Evolutionary conservation across 2,113 vertebrate genomes (phyloP), one percentile per base, ranked within the genome.

Genomic region (Apodemus sylvaticus): DNA sequence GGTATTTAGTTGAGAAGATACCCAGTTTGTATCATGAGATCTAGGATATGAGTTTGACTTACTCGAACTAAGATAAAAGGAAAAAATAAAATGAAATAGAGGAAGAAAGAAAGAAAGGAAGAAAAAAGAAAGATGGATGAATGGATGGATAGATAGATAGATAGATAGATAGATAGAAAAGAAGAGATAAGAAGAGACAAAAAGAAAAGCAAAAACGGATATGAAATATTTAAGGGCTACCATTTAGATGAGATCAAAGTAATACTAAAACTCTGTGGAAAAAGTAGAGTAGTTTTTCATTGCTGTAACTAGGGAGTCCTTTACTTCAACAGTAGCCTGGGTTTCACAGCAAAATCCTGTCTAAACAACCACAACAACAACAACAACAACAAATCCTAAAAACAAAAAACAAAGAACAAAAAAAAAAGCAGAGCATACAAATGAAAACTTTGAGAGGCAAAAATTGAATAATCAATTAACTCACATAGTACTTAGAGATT

Each of bases 241-340:
- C 34, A 76, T 89, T 86, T 74, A 92, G 55, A 42, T 87, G 60
- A 26, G 31, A 26, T 93, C 34, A 89, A 87, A 92, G 74, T 60
- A 58, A 90, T 20, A 34, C 42, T 51, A 82, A 58, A 89, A 89
- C 66, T 86, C 7, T 39, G 86, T 76, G 8, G 29, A 77, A 66
- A 20, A 58, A 14, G 1, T 70, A 3, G 66, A 13, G 48, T 71
- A 22, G 48, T 53, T 17, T 34, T 51, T 5, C 11, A 48, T n/a
- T 71, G 6, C 2, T n/a, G 45, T 88, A 55, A 29, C 1, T 8
- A 34, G 14, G 53, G 58, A 31, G 53, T 10, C 36, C 3, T 58
- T 5, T 82, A 42, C 6, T 42, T 83, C 19, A 42, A 62, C 5
- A 39, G 5, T 7, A 66, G 6, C 2, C 16, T 66, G 2, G 6